phyloP scores from a whole-genome alignment of 2,888 invertebrate genomes.

The Philonicus albiceps region DNA sequence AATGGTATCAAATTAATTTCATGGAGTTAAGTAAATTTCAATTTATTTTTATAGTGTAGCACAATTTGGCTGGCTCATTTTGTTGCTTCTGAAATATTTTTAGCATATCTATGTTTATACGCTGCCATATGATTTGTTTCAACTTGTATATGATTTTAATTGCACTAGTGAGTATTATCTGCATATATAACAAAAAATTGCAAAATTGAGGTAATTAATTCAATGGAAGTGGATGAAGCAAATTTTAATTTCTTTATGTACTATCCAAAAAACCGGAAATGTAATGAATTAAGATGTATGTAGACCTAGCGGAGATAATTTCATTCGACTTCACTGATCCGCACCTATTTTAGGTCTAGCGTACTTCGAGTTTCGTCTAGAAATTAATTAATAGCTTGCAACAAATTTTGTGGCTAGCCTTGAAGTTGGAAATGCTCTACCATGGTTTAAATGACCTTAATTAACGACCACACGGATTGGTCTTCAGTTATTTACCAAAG shows the following conservation, averaged over 20 bases:
- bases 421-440: background rate
- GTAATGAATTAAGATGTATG: too few relatives aligned
- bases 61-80: too few relatives aligned
- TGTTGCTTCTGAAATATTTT: too few relatives aligned
- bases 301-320: background rate
- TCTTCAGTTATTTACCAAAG: background rate
- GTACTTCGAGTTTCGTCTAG: background rate
- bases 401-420: background rate
- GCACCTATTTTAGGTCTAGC: background rate
- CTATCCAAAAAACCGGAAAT: too few relatives aligned
- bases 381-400: conserved; percentile 1
- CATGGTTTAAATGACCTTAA: conserved; percentile 10
- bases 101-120: too few relatives aligned
- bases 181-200: too few relatives aligned
- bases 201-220: background rate
- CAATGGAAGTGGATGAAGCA: background rate
- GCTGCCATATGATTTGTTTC: too few relatives aligned
- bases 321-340: background rate
- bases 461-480: background rate
- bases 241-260: background rate
- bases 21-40: too few relatives aligned
- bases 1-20: too few relatives aligned
- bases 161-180: too few relatives aligned
- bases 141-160: too few relatives aligned
- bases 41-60: too few relatives aligned